Conservation (phyloP, 2,888 invertebrate genomes). For the Hoplodrina blanda region DNA sequence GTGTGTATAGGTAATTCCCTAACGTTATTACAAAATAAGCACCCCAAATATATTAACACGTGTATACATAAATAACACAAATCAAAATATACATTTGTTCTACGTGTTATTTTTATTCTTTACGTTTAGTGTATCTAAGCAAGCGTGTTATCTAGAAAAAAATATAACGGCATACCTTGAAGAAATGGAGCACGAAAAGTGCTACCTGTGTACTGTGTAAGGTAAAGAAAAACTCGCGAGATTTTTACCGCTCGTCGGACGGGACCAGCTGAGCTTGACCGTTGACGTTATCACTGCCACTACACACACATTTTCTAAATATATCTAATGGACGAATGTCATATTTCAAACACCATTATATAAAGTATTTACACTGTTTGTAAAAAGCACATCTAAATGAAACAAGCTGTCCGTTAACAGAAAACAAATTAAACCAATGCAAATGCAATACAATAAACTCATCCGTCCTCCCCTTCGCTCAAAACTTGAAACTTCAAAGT, state of each 20-base stretch:
- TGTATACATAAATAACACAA: slow-evolving; percentile 53
- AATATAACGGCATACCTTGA: slow-evolving; percentile 88
- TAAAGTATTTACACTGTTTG: slow-evolving; percentile 38
- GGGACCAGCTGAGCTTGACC: slow-evolving; percentile 89
- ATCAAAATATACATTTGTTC: slow-evolving; percentile 41
- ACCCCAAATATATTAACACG: slow-evolving; percentile 47
- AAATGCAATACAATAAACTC: slow-evolving; percentile 62
- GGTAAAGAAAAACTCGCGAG: slow-evolving; percentile 84
- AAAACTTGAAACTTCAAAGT: slow-evolving; percentile 74
- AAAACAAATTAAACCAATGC: slow-evolving; percentile 67
- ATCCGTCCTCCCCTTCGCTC: slow-evolving; percentile 63
- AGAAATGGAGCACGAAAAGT: slow-evolving; percentile 87
- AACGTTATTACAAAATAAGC: slow-evolving; percentile 44
- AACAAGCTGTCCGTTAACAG: slow-evolving; percentile 60
- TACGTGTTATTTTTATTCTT: slow-evolving; percentile 56
- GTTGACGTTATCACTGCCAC: slow-evolving; percentile 84
- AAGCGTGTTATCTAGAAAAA: slow-evolving; percentile 68
- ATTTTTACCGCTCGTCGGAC: slow-evolving; percentile 88
- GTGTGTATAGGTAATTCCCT: slow-evolving; percentile 43
- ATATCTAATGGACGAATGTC: slow-evolving; percentile 43
- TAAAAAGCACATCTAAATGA: slow-evolving; percentile 36
- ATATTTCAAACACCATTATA: slow-evolving; percentile 38
- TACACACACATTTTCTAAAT: slow-evolving; percentile 65
- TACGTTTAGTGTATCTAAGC: slow-evolving; percentile 54
- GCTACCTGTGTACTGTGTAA: slow-evolving; percentile 76